These are phyloP conservation scores for Mamestra configurata DNA, from an alignment of 1,140 invertebrate genomes.

Conservation along the genomic window DNA sequence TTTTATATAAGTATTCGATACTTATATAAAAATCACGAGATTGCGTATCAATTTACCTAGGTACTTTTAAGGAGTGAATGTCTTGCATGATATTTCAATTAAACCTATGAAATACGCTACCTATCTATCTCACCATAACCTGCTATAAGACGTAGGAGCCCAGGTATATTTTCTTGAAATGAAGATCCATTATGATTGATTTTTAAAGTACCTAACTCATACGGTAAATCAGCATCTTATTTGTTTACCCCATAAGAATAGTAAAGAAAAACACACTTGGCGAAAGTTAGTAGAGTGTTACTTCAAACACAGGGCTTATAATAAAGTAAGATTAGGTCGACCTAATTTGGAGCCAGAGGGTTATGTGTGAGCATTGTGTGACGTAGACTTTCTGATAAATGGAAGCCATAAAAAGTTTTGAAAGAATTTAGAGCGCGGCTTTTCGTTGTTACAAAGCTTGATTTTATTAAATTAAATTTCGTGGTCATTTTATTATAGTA, in stretches of 20 bases:
- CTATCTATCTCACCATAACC: too few relatives aligned
- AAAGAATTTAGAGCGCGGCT: not conserved
- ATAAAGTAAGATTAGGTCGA: not conserved
- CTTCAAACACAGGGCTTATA: not conserved
- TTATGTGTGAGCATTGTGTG: too few relatives aligned
- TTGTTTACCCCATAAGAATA: not conserved
- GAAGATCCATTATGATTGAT: too few relatives aligned
- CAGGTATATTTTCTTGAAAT: too few relatives aligned
- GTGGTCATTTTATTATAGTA: not conserved
- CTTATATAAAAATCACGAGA: too few relatives aligned
- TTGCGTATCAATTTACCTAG: too few relatives aligned
- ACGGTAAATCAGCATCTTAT: not conserved
- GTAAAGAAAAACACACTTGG: not conserved
- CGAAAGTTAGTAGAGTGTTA: not conserved
- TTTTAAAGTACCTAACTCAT: too few relatives aligned
- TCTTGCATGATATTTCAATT: not conserved
- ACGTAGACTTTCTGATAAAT: slow-evolving; percentile 10
- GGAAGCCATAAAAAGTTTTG: not conserved
- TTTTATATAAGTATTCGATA: too few relatives aligned
- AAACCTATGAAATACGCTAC: too few relatives aligned
- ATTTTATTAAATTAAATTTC: not conserved
- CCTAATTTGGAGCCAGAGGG: too few relatives aligned
- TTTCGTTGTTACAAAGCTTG: not conserved
- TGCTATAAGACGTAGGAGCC: too few relatives aligned
- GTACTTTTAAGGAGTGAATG: too few relatives aligned